A percentile compares a stretch with the other conserved stretches of the same genome.
Evolutionary conservation across 2,888 invertebrate genomes (phyloP).

Genomic region (Caenorhabditis sp.): DNA sequence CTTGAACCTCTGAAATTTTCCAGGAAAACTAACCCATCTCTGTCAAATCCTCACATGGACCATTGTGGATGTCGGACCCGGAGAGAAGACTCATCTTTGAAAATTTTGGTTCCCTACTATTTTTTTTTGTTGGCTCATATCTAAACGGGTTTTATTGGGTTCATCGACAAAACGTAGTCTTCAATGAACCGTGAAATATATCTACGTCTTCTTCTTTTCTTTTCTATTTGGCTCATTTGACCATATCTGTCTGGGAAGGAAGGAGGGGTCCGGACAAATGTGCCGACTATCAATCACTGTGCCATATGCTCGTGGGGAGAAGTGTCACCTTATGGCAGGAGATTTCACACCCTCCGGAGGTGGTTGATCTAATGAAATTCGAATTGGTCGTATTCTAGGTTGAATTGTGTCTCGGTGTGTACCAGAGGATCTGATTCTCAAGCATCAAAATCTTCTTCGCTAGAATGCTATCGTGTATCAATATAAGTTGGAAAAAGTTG

Average conservation of each 20-base stretch:
- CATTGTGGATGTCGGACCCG: constrained; percentile 64
- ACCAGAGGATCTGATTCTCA: too few relatives aligned
- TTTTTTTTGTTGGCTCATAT: background rate
- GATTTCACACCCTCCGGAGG: constrained; percentile 19
- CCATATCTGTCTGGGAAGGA: constrained; percentile 21
- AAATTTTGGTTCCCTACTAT: background rate
- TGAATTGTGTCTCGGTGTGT: too few relatives aligned
- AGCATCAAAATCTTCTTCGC: too few relatives aligned
- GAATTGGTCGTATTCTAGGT: background rate
- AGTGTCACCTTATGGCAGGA: constrained; percentile 22
- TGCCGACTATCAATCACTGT: constrained; percentile 57
- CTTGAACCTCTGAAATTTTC: background rate
- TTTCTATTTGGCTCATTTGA: constrained; percentile 14
- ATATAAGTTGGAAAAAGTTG: too few relatives aligned
- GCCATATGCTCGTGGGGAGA: constrained; percentile 45
- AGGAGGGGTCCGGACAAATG: background rate
- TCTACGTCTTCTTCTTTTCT: constrained; percentile 5
- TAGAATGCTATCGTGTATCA: too few relatives aligned
- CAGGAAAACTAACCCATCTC: constrained; percentile 62
- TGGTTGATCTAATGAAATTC: background rate
- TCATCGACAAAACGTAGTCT: constrained; percentile 21
- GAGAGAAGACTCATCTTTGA: constrained; percentile 46
- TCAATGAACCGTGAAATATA: constrained; percentile 57
- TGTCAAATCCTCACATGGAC: constrained; percentile 71
- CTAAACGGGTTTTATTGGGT: constrained; percentile 20